Conservation (phyloP, 2,888 invertebrate genomes). For the Endotricha flammealis region DNA sequence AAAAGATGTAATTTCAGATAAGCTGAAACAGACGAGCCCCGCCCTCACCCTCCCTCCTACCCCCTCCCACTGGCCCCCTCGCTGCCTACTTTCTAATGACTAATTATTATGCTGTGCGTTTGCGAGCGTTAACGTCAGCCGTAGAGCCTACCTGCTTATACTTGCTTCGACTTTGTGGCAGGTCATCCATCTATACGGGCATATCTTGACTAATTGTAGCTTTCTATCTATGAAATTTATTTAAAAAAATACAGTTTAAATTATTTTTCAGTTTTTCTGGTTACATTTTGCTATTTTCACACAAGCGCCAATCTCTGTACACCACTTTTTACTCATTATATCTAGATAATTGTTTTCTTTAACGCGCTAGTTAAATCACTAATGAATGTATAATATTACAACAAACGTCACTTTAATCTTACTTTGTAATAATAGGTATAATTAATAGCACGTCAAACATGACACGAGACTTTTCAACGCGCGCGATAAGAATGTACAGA, state of each 20-base stretch:
- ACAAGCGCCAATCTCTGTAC: too few relatives aligned
- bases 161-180: constrained; percentile 45
- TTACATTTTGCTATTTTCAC: too few relatives aligned
- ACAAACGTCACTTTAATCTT: too few relatives aligned
- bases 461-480: too few relatives aligned
- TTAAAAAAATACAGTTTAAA: not conserved
- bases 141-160: constrained; percentile 50
- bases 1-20: constrained; percentile 79
- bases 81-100: constrained; percentile 78
- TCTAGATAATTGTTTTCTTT: too few relatives aligned
- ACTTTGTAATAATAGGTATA: too few relatives aligned
- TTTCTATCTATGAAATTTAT: constrained; percentile 6
- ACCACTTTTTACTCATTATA: too few relatives aligned
- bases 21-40: constrained; percentile 76
- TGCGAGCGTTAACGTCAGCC: constrained; percentile 68
- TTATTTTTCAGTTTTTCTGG: too few relatives aligned
- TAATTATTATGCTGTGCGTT: constrained; percentile 79
- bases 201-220: constrained; percentile 35
- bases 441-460: too few relatives aligned
- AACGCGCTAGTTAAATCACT: too few relatives aligned
- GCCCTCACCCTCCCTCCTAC: constrained; percentile 40
- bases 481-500: too few relatives aligned
- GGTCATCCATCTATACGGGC: constrained; percentile 45
- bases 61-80: constrained; percentile 37
- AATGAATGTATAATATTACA: too few relatives aligned